Evolutionary conservation across 2,888 invertebrate genomes (phyloP).

Genomic region (Anarsia innoxiella): DNA sequence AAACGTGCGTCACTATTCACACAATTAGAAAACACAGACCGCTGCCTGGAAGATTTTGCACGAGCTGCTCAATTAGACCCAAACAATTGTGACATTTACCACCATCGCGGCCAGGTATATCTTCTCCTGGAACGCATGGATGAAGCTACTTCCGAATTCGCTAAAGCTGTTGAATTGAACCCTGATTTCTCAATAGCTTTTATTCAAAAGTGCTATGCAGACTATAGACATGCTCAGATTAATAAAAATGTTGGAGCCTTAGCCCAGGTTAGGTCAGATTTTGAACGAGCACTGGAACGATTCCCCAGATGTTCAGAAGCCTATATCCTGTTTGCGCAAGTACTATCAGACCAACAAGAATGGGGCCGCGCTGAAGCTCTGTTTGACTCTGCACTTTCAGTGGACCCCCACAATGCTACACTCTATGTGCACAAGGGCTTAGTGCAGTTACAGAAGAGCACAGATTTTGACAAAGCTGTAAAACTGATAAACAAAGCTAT

Average conservation of each 20-base stretch:
- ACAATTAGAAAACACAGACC: constrained; percentile 83
- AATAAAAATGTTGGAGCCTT: constrained; percentile 77
- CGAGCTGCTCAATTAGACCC: constrained; percentile 85
- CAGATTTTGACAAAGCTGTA: constrained; percentile 86
- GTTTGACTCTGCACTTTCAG: constrained; percentile 86
- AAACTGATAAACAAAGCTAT: constrained; percentile 87
- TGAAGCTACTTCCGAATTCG: constrained; percentile 88
- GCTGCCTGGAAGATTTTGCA: constrained; percentile 86
- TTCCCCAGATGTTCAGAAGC: constrained; percentile 92
- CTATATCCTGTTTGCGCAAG: constrained; percentile 92
- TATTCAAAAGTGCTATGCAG: constrained; percentile 93
- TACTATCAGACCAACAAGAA: constrained; percentile 88
- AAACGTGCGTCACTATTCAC: constrained; percentile 90
- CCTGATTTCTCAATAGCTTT: constrained; percentile 90
- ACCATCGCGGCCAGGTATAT: constrained; percentile 93
- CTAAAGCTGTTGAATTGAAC: constrained; percentile 86
- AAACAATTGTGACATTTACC: constrained; percentile 90
- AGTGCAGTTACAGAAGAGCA: constrained; percentile 88
- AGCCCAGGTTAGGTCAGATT: constrained; percentile 80
- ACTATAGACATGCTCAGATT: constrained; percentile 82
- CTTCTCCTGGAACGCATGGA: constrained; percentile 87
- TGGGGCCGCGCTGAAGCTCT: constrained; percentile 88
- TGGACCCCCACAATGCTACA: constrained; percentile 90
- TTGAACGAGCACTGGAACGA: constrained; percentile 83
- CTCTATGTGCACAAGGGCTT: constrained; percentile 91